These are phyloP conservation scores for Muntiacus muntjak DNA, from an alignment of 2,113 vertebrate genomes.

Conservation along the genomic window DNA sequence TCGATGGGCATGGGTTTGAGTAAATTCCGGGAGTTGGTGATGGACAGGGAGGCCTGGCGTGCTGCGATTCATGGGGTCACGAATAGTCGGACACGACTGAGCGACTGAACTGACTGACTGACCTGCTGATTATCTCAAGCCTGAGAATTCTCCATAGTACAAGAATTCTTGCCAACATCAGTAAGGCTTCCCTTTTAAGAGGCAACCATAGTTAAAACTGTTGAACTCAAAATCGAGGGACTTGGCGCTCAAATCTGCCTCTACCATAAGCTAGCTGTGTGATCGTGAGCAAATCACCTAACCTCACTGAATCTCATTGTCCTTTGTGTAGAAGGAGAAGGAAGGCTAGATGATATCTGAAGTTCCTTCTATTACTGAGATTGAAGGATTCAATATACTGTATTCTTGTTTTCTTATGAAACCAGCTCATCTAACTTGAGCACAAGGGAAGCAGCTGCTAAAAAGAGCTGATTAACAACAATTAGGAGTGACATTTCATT, in stretches of 20 bases:
- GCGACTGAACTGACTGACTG: background rate
- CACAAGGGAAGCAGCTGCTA: background rate
- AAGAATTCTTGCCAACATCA: background rate
- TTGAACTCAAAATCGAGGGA: background rate
- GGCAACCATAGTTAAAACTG: background rate
- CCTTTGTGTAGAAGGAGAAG: background rate
- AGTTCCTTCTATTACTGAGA: background rate
- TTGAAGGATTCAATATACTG: background rate
- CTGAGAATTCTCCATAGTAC: background rate
- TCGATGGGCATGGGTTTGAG: too few relatives aligned
- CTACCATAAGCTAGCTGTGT: background rate
- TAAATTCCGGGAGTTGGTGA: too few relatives aligned
- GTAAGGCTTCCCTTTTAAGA: background rate
- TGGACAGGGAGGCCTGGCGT: too few relatives aligned
- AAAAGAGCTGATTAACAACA: background rate
- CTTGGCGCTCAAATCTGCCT: background rate
- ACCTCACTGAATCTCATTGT: background rate
- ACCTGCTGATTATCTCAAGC: background rate
- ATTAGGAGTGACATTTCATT: background rate
- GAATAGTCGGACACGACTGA: too few relatives aligned
- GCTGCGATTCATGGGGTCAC: too few relatives aligned
- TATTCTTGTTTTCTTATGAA: background rate
- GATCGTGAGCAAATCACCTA: background rate
- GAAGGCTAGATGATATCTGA: background rate
- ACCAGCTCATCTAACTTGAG: background rate